A percentile compares a stretch with the other conserved stretches of the same genome.
phyloP scores from a whole-genome alignment of 2,113 vertebrate species.

The Mesocricetus auratus region DNA sequence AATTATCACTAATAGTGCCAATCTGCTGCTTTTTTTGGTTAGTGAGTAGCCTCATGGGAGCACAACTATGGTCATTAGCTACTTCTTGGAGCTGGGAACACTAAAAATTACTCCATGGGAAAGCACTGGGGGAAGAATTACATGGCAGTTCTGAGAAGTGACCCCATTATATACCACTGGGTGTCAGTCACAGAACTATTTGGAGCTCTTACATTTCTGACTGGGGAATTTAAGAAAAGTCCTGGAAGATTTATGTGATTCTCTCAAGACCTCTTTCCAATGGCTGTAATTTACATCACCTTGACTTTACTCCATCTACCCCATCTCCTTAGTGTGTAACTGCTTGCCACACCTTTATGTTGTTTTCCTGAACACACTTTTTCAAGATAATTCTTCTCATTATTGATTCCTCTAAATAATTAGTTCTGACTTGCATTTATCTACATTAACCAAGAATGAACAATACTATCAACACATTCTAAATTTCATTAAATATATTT shows the following conservation, averaged over 20 bases:
- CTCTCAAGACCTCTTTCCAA: background rate
- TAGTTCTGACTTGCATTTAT: background rate
- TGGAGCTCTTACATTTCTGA: background rate
- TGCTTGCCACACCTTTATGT: background rate
- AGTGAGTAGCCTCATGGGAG: rapidly evolving
- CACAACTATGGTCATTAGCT: rapidly evolving
- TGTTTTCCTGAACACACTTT: background rate
- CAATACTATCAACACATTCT: background rate
- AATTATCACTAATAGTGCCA: too few relatives aligned
- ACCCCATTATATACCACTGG: background rate
- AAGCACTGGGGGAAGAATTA: background rate
- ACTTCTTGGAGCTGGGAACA: rapidly evolving
- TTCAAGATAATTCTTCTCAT: background rate
- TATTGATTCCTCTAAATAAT: background rate
- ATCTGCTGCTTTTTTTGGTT: background rate
- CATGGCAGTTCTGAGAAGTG: background rate
- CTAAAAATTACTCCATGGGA: too few relatives aligned
- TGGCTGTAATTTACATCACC: too few relatives aligned
- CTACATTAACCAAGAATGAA: background rate
- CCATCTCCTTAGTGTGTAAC: background rate
- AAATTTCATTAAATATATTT: background rate
- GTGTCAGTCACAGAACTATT: background rate
- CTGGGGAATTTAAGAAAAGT: background rate
- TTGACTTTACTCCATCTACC: background rate
- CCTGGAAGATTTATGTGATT: background rate